These are phyloP conservation scores for Himalopsyche anomala DNA, from an alignment of 2,888 invertebrate species.

Conservation along the genomic window DNA sequence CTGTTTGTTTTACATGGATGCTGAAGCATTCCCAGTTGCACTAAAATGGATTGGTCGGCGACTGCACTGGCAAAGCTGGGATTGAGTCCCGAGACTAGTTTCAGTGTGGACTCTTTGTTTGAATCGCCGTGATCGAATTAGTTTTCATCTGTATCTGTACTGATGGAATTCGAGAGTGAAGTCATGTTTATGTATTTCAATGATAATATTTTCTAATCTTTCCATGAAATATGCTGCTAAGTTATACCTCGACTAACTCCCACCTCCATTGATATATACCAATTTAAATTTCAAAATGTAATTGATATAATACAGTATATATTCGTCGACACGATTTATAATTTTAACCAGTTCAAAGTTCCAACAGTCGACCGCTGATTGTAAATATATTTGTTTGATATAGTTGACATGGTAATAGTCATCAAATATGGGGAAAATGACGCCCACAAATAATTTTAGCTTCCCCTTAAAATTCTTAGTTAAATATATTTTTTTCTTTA, in stretches of 20 bases:
- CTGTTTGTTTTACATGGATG: not conserved
- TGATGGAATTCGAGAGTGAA: not conserved
- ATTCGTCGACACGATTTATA: not conserved
- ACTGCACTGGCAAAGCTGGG: not conserved
- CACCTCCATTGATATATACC: too few relatives aligned
- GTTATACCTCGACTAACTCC: too few relatives aligned
- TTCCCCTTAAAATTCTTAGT: constrained; percentile 25
- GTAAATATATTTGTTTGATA: constrained; percentile 29
- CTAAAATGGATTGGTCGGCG: not conserved
- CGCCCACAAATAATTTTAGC: not conserved
- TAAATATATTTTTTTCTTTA: not conserved
- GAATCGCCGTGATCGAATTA: not conserved
- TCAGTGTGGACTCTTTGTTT: not conserved
- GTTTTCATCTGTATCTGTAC: not conserved
- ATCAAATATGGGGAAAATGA: constrained; percentile 11
- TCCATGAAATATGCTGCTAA: too few relatives aligned
- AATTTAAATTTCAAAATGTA: too few relatives aligned
- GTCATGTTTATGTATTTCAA: too few relatives aligned
- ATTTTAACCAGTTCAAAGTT: not conserved
- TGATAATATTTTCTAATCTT: too few relatives aligned
- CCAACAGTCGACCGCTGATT: constrained; percentile 10
- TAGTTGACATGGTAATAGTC: constrained; percentile 17
- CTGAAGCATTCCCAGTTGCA: not conserved
- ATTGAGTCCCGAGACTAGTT: not conserved
- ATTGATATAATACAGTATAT: too few relatives aligned